Percentiles rank a stretch among this genome's conserved stretches.
These are phyloP conservation scores for Scomber japonicus DNA, from an alignment of 2,113 vertebrate species.

Conservation along the genomic window DNA sequence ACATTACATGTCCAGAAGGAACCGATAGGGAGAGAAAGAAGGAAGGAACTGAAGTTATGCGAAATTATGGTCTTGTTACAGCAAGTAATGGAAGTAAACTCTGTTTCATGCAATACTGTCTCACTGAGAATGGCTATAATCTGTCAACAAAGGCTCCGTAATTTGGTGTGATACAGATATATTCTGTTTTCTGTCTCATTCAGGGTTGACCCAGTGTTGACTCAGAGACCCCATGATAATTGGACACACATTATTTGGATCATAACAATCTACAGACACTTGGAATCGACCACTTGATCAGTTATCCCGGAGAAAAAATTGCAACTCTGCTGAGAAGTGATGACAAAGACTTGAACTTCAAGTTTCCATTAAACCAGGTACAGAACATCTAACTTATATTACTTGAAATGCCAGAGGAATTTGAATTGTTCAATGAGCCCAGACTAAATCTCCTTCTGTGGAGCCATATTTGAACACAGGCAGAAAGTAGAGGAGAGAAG, in stretches of 20 bases:
- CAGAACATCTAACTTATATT: slow-evolving; percentile 7
- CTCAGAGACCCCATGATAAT: slow-evolving; percentile 46
- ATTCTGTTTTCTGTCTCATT: slow-evolving; percentile 23
- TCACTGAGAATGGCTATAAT: slow-evolving; percentile 36
- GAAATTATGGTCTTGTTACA: slow-evolving; percentile 70
- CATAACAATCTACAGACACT: slow-evolving; percentile 19
- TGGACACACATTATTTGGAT: slow-evolving; percentile 49
- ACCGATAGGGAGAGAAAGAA: slow-evolving; percentile 28
- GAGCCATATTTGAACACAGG: slow-evolving; percentile 21
- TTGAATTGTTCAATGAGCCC: slow-evolving; percentile 25
- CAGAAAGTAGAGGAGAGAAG: background rate
- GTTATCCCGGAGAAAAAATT: slow-evolving; percentile 7
- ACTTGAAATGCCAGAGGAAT: slow-evolving; percentile 31
- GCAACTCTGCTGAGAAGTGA: background rate
- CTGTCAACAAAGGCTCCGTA: slow-evolving; percentile 48
- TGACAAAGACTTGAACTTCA: background rate
- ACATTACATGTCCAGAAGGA: slow-evolving; percentile 47
- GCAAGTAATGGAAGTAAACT: slow-evolving; percentile 72
- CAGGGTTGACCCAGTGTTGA: slow-evolving; percentile 7
- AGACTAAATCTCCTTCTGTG: slow-evolving; percentile 5
- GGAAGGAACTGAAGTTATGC: slow-evolving; percentile 59
- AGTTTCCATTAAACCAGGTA: slow-evolving; percentile 6
- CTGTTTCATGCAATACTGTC: slow-evolving; percentile 36
- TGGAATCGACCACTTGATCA: slow-evolving; percentile 10
- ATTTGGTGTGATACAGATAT: slow-evolving; percentile 38